Base-by-base conservation (phyloP, 2,113 vertebrate species). In the Verasper variegatus region DNA sequence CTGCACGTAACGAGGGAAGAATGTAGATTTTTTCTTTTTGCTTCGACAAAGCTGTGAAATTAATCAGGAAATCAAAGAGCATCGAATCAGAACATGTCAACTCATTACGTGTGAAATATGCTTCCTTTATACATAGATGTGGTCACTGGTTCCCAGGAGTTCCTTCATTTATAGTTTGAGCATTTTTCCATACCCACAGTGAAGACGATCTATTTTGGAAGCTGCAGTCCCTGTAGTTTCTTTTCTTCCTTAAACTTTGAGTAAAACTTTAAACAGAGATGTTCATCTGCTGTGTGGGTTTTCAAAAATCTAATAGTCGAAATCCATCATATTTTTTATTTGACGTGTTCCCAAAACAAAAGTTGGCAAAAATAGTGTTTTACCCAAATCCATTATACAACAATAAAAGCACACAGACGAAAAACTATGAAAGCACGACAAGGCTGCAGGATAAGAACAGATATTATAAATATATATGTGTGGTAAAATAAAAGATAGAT, bases 1-100 rank as follows among this genome's bases (percentile, higher is more conserved):
- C 3, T 14, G 42, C 42, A 3, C 1, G 42, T 14, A 27, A 57
- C 0, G 51, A 66, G 11, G n/a, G 67, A 54, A 23, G 63, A 59
- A 49, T 78, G 80, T 69, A 71, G 68, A 81, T 80, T 67, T 1
- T 31, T 10, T 13, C 72, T 85, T 75, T 80, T 75, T 80, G 57
- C 71, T 82, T 52, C 75, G 75, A 74, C 71, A 77, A 81, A 80
- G 54, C 21, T 31, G 15, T 70, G 20, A 68, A 81, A 72, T 75
- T 59, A 83, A 65, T 40, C 74, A 57, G 62, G 27, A 68, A 56
- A 88, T 85, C 78, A 88, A 87, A 85, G 80, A 42, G 52, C 55
- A 1, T 57, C 14, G 15, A 78, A 83, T 86, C 74, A 86, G 77
- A 72, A 81, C 54, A 24, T 24, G 62, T 76, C 80, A 73, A 20